Evolutionary conservation across 2,113 vertebrate genomes (phyloP).

Genomic region (Leucopsar rothschildi): DNA sequence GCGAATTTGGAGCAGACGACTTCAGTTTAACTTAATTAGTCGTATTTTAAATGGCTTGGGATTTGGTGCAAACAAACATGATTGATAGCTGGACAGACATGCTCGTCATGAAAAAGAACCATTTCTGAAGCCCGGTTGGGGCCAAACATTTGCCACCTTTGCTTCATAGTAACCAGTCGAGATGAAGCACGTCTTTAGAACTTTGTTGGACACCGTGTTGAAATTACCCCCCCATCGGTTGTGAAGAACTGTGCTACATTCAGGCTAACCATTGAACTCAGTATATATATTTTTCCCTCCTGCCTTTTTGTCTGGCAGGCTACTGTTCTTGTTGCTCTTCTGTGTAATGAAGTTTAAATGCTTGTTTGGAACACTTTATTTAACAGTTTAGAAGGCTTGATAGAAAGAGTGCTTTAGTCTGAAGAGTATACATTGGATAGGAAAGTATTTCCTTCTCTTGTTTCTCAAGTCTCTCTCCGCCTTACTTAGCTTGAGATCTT

Average conservation of each 20-base stretch:
- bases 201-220: conserved; percentile 82
- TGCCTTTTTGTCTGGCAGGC: conserved; percentile 80
- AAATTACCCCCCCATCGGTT: conserved; percentile 81
- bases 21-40: conserved; percentile 86
- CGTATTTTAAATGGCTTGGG: conserved; percentile 87
- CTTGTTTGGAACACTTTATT: conserved; percentile 92
- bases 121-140: conserved; percentile 81
- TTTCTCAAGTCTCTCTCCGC: conserved; percentile 83
- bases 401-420: conserved; percentile 91
- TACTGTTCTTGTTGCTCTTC: conserved; percentile 85
- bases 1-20: conserved; percentile 86
- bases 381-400: conserved; percentile 92
- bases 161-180: conserved; percentile 86
- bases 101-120: conserved; percentile 83
- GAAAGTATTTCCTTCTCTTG: conserved; percentile 81
- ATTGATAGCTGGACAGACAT: conserved; percentile 86
- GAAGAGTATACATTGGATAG: conserved; percentile 86
- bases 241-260: conserved; percentile 87
- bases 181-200: conserved; percentile 84
- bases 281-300: conserved; percentile 82
- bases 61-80: conserved; percentile 85
- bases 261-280: conserved; percentile 86
- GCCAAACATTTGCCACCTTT: conserved; percentile 85
- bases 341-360: conserved; percentile 88
- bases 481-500: conserved; percentile 87